Percentiles rank a stretch among this genome's conserved stretches.
Conservation (phyloP, 2,113 vertebrate species). For the Phalacrocorax aristotelis region DNA sequence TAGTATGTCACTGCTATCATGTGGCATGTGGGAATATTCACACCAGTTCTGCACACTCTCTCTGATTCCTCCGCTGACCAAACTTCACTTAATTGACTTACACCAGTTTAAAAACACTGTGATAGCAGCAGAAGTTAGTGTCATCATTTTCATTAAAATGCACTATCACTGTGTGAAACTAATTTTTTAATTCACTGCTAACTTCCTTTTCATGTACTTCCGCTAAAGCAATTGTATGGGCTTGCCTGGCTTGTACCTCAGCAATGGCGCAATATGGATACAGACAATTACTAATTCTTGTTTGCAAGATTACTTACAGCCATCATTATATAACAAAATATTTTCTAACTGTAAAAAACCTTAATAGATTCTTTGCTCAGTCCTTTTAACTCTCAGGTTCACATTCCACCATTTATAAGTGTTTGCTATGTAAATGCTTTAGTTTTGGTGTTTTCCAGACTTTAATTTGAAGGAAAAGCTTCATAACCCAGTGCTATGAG, state of each 20-base stretch:
- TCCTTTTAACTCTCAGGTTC: background rate
- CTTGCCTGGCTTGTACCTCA: background rate
- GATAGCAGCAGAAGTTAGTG: background rate
- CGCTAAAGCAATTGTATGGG: background rate
- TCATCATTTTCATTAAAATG: background rate
- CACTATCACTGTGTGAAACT: background rate
- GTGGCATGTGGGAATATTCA: background rate
- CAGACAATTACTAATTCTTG: background rate
- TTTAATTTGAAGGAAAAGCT: background rate
- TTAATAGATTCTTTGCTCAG: background rate
- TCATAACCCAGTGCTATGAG: background rate
- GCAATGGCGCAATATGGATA: background rate
- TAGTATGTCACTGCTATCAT: fast-evolving
- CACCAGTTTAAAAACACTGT: background rate
- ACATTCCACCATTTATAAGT: background rate
- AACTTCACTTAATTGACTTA: background rate
- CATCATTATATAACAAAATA: background rate
- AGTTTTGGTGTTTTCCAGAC: background rate
- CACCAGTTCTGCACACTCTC: background rate
- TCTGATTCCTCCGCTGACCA: background rate
- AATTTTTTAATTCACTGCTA: background rate
- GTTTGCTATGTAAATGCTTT: background rate
- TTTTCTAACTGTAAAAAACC: background rate
- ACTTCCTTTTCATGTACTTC: background rate
- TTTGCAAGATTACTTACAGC: background rate